Evolutionary conservation across 1,140 invertebrate species (phyloP).

Genomic region (Hycleus cichorii): DNA sequence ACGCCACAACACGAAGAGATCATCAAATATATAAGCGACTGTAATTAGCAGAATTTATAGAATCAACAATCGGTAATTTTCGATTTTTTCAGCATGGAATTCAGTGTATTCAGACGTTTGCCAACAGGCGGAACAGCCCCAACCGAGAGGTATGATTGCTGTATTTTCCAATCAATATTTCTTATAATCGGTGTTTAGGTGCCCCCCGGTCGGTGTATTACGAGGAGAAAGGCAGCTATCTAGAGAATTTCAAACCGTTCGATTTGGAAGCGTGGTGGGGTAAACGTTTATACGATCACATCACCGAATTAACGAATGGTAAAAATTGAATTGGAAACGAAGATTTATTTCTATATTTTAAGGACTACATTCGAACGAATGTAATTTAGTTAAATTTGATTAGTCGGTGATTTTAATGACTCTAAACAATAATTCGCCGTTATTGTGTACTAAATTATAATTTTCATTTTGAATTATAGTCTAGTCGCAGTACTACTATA

Average conservation of each 20-base stretch:
- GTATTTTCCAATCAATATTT: slow-evolving; percentile 30
- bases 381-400: too few relatives aligned
- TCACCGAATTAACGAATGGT: slow-evolving; percentile 27
- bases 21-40: slow-evolving; percentile 41
- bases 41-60: slow-evolving; percentile 19
- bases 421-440: too few relatives aligned
- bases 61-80: background rate
- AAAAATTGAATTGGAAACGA: slow-evolving; percentile 7
- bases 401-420: too few relatives aligned
- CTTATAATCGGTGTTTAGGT: background rate
- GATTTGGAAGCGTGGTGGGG: slow-evolving; percentile 85
- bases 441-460: too few relatives aligned
- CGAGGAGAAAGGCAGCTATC: slow-evolving; percentile 57
- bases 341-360: too few relatives aligned
- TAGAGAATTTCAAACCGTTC: slow-evolving; percentile 76
- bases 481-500: too few relatives aligned
- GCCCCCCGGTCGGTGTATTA: slow-evolving; percentile 45
- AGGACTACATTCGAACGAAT: too few relatives aligned
- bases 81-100: slow-evolving; percentile 31
- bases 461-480: too few relatives aligned
- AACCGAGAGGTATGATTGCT: slow-evolving; percentile 34
- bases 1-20: slow-evolving; percentile 45
- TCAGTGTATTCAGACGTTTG: background rate
- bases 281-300: slow-evolving; percentile 51
- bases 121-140: slow-evolving; percentile 32